These are phyloP conservation scores for Tupaia tana DNA, from an alignment of 2,113 vertebrate species.

Conservation along the genomic window DNA sequence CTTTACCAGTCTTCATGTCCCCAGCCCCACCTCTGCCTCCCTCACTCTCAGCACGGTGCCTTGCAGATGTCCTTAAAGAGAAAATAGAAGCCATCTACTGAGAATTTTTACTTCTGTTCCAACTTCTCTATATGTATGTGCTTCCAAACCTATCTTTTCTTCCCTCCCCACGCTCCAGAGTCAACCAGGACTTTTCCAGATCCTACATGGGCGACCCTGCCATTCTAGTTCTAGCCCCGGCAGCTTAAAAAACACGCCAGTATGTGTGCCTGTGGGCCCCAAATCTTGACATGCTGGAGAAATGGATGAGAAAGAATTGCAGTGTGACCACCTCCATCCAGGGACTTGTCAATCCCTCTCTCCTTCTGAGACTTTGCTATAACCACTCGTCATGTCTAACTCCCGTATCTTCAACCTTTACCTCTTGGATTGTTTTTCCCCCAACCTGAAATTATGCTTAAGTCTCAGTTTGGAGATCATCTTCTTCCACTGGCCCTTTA, in stretches of 20 bases:
- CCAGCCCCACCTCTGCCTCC: not conserved
- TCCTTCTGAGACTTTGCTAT: not conserved
- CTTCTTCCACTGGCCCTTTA: conserved; percentile 20
- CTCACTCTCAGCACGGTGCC: not conserved
- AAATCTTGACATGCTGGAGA: too few species aligned
- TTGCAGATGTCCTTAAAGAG: not conserved
- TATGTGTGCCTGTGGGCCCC: too few species aligned
- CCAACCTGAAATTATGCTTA: not conserved
- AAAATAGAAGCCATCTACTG: not conserved
- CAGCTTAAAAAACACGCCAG: too few species aligned
- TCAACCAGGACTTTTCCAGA: too few species aligned
- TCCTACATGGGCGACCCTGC: too few species aligned
- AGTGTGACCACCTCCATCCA: not conserved
- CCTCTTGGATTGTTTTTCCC: not conserved
- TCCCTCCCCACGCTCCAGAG: not conserved
- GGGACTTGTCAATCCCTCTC: not conserved
- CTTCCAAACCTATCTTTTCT: conserved; percentile 7
- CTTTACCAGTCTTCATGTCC: not conserved
- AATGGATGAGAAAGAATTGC: too few species aligned
- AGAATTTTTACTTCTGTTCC: not conserved
- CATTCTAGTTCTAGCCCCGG: too few species aligned
- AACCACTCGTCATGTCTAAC: not conserved
- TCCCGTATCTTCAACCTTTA: not conserved
- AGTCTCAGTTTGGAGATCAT: not conserved
- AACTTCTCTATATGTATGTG: not conserved